Percentiles rank a stretch among this genome's conserved stretches.
These are phyloP conservation scores for Etheostoma spectabile DNA, from an alignment of 2,113 vertebrate genomes.

Conservation along the genomic window DNA sequence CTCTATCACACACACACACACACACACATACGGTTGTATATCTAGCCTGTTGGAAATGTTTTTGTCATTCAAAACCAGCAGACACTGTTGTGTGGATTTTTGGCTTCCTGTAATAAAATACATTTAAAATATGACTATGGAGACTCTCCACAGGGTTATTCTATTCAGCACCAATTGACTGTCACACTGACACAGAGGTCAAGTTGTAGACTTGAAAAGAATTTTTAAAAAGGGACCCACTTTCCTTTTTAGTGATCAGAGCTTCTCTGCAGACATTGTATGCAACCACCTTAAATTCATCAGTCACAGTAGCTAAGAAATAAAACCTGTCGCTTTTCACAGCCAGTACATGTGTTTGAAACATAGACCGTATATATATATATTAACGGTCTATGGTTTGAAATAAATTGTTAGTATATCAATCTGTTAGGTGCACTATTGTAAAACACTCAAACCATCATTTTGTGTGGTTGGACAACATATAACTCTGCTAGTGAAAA, in stretches of 20 bases:
- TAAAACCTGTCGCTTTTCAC: background rate
- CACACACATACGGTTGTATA: too few relatives aligned
- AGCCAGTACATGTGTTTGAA: background rate
- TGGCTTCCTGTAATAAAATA: background rate
- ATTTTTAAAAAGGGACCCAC: background rate
- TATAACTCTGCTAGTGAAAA: background rate
- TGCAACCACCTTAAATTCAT: background rate
- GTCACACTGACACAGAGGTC: conserved; percentile 15
- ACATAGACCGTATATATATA: too few relatives aligned
- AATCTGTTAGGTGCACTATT: background rate
- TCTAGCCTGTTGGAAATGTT: background rate
- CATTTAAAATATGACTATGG: background rate
- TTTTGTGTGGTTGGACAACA: background rate
- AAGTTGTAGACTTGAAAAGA: background rate
- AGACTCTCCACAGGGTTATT: background rate
- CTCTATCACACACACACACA: too few relatives aligned
- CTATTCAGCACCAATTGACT: background rate
- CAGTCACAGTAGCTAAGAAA: conserved; percentile 12
- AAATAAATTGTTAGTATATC: background rate
- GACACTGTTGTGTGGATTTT: background rate
- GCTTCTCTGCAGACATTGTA: background rate
- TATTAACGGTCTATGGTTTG: too few relatives aligned
- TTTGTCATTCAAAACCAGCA: background rate
- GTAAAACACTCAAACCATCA: too few relatives aligned
- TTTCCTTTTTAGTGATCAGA: background rate